These are phyloP conservation scores for Trematomus loennbergii DNA, from an alignment of 2,113 vertebrate species.

Conservation along the genomic window DNA sequence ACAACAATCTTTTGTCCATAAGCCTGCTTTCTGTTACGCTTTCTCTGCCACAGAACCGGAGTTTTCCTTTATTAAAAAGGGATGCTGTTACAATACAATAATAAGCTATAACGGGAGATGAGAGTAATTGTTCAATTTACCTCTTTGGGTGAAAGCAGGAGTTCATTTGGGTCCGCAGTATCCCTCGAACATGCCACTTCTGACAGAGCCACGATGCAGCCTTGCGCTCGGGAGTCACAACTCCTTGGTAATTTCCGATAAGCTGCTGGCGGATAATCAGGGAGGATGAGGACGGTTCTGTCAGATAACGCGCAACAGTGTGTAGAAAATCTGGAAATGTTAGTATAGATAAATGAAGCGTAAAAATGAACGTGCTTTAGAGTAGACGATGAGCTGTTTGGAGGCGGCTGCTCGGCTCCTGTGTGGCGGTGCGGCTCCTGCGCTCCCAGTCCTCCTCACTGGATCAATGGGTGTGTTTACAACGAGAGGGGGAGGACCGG, in stretches of 20 bases:
- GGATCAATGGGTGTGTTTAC: conserved; percentile 79
- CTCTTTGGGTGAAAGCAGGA: conserved; percentile 82
- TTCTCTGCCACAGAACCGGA: not conserved
- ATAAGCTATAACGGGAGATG: not conserved
- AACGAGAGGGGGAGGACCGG: conserved; percentile 56
- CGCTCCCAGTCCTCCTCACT: conserved; percentile 44
- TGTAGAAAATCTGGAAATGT: no score
- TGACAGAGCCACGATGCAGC: conserved; percentile 77
- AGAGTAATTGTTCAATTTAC: conserved; percentile 50
- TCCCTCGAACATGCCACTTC: conserved; percentile 79
- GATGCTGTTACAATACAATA: not conserved
- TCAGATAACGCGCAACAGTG: not conserved
- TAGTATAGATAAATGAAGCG: no score
- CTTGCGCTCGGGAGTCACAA: conserved; percentile 43
- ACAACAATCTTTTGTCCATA: not conserved
- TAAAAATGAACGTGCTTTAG: not conserved
- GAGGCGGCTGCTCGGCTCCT: conserved; percentile 40
- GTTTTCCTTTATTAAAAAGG: conserved; percentile 19
- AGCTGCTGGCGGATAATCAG: not conserved
- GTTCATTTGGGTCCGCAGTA: conserved; percentile 74
- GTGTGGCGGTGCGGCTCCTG: conserved; percentile 44
- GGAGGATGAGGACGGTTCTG: not conserved
- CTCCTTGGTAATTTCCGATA: conserved; percentile 56
- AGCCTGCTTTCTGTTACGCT: conserved; percentile 20
- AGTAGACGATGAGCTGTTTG: conserved; percentile 7